phyloP scores from a whole-genome alignment of 2,113 vertebrate genomes.

The Eupsittula cactorum region DNA sequence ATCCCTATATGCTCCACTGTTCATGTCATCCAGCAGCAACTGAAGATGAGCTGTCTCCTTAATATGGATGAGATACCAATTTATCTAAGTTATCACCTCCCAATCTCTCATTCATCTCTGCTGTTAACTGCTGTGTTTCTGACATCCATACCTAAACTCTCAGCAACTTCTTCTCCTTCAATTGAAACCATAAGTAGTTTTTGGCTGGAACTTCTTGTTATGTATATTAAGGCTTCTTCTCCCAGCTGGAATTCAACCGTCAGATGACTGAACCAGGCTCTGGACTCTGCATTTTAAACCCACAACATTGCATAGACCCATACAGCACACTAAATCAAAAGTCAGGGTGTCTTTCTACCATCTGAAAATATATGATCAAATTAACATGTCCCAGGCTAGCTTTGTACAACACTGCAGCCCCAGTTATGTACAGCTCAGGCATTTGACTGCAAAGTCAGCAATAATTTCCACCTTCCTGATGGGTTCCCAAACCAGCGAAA shows the following conservation, averaged over 20 bases:
- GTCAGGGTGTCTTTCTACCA: neutral
- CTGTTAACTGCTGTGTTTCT: slow-evolving; percentile 55
- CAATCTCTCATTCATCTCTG: slow-evolving; percentile 58
- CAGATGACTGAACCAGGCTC: neutral
- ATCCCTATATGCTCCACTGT: slow-evolving; percentile 21
- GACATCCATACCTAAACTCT: slow-evolving; percentile 46
- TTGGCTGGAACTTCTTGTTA: slow-evolving; percentile 47
- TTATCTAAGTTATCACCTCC: slow-evolving; percentile 66
- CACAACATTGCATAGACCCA: neutral
- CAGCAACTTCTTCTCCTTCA: slow-evolving; percentile 56
- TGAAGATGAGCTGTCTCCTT: slow-evolving; percentile 63
- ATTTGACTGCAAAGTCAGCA: slow-evolving; percentile 43
- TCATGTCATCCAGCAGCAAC: slow-evolving; percentile 38
- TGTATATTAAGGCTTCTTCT: slow-evolving; percentile 28
- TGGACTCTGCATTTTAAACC: slow-evolving; percentile 15
- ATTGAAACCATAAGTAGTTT: slow-evolving; percentile 48
- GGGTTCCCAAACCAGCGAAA: neutral
- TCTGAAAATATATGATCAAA: slow-evolving; percentile 41
- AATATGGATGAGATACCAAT: slow-evolving; percentile 66
- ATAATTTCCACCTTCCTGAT: neutral
- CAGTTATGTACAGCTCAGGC: neutral
- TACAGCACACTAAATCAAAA: neutral
- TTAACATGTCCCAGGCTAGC: slow-evolving; percentile 6
- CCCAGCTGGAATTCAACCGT: neutral
- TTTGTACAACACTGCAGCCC: neutral